phyloP scores from a whole-genome alignment of 2,797 vertebrate species.

The Clarias pachynema region DNA sequence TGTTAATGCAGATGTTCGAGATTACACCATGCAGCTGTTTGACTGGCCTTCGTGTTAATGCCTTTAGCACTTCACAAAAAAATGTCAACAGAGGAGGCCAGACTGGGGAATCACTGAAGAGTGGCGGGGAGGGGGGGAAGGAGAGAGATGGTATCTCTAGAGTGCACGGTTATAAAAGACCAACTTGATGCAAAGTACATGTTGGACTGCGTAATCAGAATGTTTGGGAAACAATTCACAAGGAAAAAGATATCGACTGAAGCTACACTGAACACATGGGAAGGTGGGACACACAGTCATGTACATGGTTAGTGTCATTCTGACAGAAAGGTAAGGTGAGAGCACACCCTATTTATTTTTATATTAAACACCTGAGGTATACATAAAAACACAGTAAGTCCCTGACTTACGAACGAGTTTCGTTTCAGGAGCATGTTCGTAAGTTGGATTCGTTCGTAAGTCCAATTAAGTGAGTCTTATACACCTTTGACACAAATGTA shows the following conservation, averaged over 20 bases:
- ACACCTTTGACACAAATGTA: too few relatives aligned
- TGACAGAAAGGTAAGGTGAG: background rate
- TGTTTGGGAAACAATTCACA: background rate
- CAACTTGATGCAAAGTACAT: background rate
- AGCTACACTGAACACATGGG: background rate
- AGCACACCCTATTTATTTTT: background rate
- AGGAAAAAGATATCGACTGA: background rate
- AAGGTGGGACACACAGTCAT: background rate
- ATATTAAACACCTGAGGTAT: background rate
- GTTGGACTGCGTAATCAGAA: background rate
- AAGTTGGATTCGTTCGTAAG: too few relatives aligned
- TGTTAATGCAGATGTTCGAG: conserved; percentile 10
- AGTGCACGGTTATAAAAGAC: background rate
- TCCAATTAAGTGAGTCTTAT: too few relatives aligned
- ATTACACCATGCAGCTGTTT: conserved; percentile 37
- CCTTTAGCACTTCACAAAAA: conserved; percentile 34
- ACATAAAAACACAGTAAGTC: too few relatives aligned
- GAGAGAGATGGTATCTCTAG: background rate
- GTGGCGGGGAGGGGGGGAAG: conserved; percentile 2
- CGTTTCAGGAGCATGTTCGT: too few relatives aligned
- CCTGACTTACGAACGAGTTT: too few relatives aligned
- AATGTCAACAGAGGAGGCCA: conserved; percentile 37
- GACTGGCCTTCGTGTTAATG: conserved; percentile 41
- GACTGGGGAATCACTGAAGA: background rate
- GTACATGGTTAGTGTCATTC: background rate